Evolutionary conservation across 2,113 vertebrate species (phyloP).

Genomic region (Carlito syrichta): DNA sequence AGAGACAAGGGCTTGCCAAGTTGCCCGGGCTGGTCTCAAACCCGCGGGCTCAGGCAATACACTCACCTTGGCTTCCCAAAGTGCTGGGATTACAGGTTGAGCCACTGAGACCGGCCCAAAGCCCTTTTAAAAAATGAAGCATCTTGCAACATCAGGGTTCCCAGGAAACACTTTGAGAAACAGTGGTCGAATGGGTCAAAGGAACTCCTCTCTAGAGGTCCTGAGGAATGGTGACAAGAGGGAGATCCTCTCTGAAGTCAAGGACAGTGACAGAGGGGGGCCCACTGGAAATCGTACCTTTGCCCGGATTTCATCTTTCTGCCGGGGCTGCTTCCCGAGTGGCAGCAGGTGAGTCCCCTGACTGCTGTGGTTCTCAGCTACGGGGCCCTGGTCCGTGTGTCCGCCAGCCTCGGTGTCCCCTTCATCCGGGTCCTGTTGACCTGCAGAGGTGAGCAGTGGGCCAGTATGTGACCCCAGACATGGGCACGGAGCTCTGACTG

Average conservation of each 20-base stretch:
- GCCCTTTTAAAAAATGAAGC: not conserved
- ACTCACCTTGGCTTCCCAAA: not conserved
- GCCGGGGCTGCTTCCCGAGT: not conserved
- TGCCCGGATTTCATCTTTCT: not conserved
- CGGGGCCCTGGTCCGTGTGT: not conserved
- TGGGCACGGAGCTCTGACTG: not conserved
- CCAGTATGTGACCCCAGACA: not conserved
- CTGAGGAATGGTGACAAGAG: not conserved
- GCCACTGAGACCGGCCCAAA: not conserved
- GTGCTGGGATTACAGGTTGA: not conserved
- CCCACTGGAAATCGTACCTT: not conserved
- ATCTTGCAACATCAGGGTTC: not conserved
- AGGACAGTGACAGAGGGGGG: not conserved
- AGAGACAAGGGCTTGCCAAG: not conserved
- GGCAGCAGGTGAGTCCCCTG: not conserved
- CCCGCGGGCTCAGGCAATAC: not conserved
- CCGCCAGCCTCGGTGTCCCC: not conserved
- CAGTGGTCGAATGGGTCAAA: not conserved
- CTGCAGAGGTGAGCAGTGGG: constrained; percentile 21
- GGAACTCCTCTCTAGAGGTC: not conserved
- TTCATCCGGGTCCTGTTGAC: constrained; percentile 29
- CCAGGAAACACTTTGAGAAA: not conserved
- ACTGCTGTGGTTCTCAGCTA: not conserved
- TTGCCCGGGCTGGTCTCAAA: not conserved
- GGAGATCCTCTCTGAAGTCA: not conserved